These are phyloP conservation scores for Morus bassanus DNA, from an alignment of 2,797 vertebrate species.

Conservation along the genomic window DNA sequence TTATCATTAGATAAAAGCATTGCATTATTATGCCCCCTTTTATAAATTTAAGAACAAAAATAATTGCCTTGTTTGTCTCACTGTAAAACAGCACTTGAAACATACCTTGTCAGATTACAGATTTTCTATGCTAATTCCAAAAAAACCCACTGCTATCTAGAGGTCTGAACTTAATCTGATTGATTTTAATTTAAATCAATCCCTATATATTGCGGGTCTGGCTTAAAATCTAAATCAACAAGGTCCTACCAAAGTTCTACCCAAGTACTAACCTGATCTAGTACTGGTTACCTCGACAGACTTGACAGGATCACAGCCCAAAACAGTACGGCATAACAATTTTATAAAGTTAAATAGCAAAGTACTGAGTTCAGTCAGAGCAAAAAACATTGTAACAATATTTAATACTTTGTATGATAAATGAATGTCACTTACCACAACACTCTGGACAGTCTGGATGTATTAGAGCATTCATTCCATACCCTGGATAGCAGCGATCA, in stretches of 20 bases:
- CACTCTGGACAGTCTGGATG: slow-evolving; percentile 66
- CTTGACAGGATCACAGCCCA: not conserved
- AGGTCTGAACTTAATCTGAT: not conserved
- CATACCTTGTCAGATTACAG: not conserved
- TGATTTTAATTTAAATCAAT: not conserved
- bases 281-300: not conserved
- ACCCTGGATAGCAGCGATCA: slow-evolving; percentile 54
- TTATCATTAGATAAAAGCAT: not conserved
- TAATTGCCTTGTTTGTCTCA: not conserved
- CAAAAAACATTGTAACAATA: not conserved
- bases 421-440: slow-evolving; percentile 46
- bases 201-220: not conserved
- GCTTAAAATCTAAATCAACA: not conserved
- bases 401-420: not conserved
- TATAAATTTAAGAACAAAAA: not conserved
- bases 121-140: not conserved
- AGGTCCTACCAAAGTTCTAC: not conserved
- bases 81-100: not conserved
- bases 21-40: not conserved
- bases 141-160: not conserved
- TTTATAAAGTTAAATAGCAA: not conserved
- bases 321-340: not conserved
- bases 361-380: not conserved
- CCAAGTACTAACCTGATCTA: not conserved
- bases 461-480: slow-evolving; percentile 50